phyloP scores from a whole-genome alignment of 2,797 vertebrate genomes.

The Acipenser oxyrinchus region DNA sequence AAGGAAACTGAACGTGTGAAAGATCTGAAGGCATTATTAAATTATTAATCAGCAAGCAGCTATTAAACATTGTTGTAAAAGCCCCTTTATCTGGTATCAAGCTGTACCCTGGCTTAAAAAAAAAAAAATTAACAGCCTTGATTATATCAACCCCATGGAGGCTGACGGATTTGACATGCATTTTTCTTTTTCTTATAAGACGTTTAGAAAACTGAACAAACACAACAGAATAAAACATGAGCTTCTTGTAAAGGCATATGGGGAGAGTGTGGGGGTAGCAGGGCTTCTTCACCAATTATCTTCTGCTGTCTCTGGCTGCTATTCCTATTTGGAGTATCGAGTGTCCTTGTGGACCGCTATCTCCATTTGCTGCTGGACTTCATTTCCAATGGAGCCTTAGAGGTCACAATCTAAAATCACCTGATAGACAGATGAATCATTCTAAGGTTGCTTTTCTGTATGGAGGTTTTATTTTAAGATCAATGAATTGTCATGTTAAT shows the following conservation, averaged over 20 bases:
- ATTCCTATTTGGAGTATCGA: too few relatives aligned
- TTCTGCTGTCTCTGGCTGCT: too few relatives aligned
- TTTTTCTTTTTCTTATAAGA: conserved; percentile 1
- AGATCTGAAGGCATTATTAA: conserved; percentile 27
- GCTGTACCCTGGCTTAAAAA: conserved; percentile 6
- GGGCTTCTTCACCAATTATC: not conserved
- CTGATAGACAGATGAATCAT: not conserved
- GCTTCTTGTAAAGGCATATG: not conserved
- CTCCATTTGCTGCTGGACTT: too few relatives aligned
- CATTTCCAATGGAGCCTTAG: too few relatives aligned
- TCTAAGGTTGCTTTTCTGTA: not conserved
- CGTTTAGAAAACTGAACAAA: conserved; percentile 7
- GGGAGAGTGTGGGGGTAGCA: not conserved
- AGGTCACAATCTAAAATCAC: too few relatives aligned
- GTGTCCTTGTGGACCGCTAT: too few relatives aligned
- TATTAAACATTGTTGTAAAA: conserved; percentile 20
- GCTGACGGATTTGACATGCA: conserved; percentile 12
- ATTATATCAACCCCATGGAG: conserved; percentile 21
- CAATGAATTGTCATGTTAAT: not conserved
- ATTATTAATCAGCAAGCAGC: conserved; percentile 32
- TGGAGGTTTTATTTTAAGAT: not conserved
- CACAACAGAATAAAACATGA: conserved; percentile 18
- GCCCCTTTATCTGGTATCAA: conserved; percentile 9
- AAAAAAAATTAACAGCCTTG: conserved; percentile 16
- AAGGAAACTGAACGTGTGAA: conserved; percentile 26